Evolutionary conservation across 1,140 invertebrate genomes (phyloP).

Genomic region (Cyphomyrmex costatus): DNA sequence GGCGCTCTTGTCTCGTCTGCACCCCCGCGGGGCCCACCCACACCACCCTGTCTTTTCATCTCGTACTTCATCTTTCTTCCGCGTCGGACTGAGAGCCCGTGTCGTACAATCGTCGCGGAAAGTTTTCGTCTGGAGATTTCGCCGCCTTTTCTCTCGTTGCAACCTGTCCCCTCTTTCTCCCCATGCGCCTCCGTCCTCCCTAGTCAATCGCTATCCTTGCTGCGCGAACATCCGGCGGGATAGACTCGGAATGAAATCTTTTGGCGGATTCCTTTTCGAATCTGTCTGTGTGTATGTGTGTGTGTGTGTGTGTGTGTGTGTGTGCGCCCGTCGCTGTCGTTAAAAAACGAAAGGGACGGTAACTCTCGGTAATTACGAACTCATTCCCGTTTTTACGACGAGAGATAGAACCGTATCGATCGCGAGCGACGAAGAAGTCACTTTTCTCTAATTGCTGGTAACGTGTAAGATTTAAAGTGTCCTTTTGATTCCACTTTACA

Average conservation of each 20-base stretch:
- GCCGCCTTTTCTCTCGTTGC: slow-evolving; percentile 50
- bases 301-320: not conserved
- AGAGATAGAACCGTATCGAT: slow-evolving; percentile 19
- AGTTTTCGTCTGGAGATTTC: slow-evolving; percentile 78
- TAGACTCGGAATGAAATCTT: slow-evolving; percentile 33
- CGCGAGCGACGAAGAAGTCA: too few relatives aligned
- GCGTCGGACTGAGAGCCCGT: slow-evolving; percentile 68
- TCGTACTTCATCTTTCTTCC: slow-evolving; percentile 79
- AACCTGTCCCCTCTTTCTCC: not conserved
- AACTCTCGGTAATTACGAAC: slow-evolving; percentile 23
- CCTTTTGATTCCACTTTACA: too few relatives aligned
- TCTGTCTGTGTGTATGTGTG: not conserved
- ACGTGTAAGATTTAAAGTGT: not conserved
- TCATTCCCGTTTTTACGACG: not conserved
- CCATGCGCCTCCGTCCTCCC: too few relatives aligned
- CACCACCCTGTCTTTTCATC: slow-evolving; percentile 77
- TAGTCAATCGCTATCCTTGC: not conserved
- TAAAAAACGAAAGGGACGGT: slow-evolving; percentile 6
- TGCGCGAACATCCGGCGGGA: not conserved
- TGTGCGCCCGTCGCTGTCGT: not conserved
- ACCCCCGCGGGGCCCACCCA: slow-evolving; percentile 26
- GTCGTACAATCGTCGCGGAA: slow-evolving; percentile 74
- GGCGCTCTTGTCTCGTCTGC: slow-evolving; percentile 42
- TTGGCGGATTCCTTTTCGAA: slow-evolving; percentile 28
- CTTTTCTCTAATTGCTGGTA: not conserved